Percentiles rank a stretch among this genome's conserved stretches.
These are phyloP conservation scores for Lochmaea crataegi DNA, from an alignment of 2,888 invertebrate genomes.

Conservation along the genomic window DNA sequence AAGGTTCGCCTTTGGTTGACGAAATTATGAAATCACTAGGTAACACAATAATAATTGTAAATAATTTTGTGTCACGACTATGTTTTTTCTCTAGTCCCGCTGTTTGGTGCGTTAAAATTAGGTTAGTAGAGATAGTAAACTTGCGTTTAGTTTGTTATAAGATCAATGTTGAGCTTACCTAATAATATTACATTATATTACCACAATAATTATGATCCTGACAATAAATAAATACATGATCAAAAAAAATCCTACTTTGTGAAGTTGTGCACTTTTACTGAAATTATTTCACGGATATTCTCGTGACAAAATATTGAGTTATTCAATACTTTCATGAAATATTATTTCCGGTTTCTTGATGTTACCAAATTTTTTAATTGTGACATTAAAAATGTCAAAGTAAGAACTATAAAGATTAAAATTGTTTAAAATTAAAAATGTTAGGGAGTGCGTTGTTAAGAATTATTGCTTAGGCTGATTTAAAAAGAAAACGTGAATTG, in stretches of 20 bases:
- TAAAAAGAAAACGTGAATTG: no score
- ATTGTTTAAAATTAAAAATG: no score
- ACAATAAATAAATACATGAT: not conserved
- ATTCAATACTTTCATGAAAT: no score
- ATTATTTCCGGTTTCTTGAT: no score
- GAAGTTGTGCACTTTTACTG: no score
- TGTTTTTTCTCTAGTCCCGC: conserved; percentile 22
- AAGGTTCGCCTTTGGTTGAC: conserved; percentile 33
- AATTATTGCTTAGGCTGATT: no score
- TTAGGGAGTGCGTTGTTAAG: no score
- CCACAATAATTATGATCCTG: not conserved
- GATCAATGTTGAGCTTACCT: not conserved
- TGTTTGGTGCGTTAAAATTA: conserved; percentile 32
- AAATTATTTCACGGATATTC: no score
- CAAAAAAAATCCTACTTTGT: not conserved
- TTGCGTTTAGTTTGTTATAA: not conserved
- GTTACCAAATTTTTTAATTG: no score
- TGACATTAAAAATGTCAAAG: no score
- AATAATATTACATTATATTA: not conserved
- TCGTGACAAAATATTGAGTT: no score
- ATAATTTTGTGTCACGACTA: conserved; percentile 32
- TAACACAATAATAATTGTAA: conserved; percentile 34
- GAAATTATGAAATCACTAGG: conserved; percentile 32
- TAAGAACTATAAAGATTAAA: no score
- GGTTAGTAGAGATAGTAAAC: conserved; percentile 27